Evolutionary conservation across 2,113 vertebrate species (phyloP), one percentile per base, ranked within the genome.

Genomic region (Arvicanthis niloticus): DNA sequence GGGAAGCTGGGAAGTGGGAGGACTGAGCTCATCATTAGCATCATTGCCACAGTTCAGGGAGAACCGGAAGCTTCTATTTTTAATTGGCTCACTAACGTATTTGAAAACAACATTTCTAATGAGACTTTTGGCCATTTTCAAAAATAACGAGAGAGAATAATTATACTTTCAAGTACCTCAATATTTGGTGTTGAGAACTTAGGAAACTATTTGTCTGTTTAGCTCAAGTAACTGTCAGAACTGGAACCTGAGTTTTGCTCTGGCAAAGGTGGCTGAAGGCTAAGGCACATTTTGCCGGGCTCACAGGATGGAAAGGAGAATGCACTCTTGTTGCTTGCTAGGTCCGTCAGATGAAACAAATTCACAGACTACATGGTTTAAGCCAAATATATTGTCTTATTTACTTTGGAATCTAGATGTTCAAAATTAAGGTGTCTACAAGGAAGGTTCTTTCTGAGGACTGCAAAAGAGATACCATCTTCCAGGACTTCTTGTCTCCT

Each of bases 61-160:
- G 90, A 93, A 80, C 24, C 80, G 68, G 89, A 96, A 87, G 75
- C 3, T 53, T 91, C 3, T 53, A 77, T 94, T 96, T 96, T 97
- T 96, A 96, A 97, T 76, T 96, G 90, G 67, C 76, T 96, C 62
- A 31, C 70, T 90, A 96, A 88, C 60, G 73, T 95, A 91, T 96
- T 93, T 97, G 88, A 96, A 95, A 96, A 93, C 37, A 95, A 75
- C 34, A 65, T 96, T 93, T 94, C 92, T 93, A 95, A 95, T 93
- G 53, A 95, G 93, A 81, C 67, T 70, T 92, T 94, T 65, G 90
- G 13, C 88, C n/a, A 86, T 90, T 87, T 93, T 96, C 65, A 92
- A 60, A 51, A 97, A 96, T 90, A 96, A 97, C 65, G 56, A 84
- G 72, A 95, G 76, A 15, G 68, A 45, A 75, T 22, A 91, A 93